Conservation (phyloP, 2,797 vertebrate species). For the Heliangelus exortis region DNA sequence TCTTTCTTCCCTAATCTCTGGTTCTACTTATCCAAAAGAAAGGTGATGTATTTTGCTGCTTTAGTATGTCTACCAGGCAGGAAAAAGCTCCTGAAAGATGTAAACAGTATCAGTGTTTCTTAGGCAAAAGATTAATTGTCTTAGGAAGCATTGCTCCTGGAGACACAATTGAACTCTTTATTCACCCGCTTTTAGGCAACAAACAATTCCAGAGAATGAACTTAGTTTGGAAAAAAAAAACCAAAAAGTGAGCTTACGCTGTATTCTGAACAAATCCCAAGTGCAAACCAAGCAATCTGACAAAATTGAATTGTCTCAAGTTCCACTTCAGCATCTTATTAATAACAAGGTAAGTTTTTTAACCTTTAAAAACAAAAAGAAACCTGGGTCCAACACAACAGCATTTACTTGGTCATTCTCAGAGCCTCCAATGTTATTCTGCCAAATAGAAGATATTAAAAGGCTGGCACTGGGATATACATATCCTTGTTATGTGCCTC, state of each 20-base stretch:
- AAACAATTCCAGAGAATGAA: background rate
- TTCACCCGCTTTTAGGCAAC: background rate
- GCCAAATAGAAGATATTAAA: background rate
- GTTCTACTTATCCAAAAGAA: background rate
- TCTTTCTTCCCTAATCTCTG: background rate
- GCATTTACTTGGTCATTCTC: background rate
- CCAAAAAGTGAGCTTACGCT: background rate
- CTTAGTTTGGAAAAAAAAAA: background rate
- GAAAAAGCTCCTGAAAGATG: conserved; percentile 15
- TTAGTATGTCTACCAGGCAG: background rate
- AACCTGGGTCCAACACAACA: background rate
- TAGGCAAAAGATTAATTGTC: background rate
- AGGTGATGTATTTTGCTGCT: background rate
- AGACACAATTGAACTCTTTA: background rate
- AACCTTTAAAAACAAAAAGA: background rate
- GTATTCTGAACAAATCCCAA: background rate
- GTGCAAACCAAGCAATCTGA: background rate
- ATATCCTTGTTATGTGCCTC: background rate
- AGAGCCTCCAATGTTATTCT: background rate
- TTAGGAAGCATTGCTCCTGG: background rate
- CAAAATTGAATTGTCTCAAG: background rate
- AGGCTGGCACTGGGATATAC: background rate
- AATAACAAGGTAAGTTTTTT: background rate
- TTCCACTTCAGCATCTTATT: background rate
- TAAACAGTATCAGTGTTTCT: background rate